A percentile compares a stretch with the other conserved stretches of the same genome.
phyloP scores from a whole-genome alignment of 2,113 vertebrate genomes.

The Trematocara marginatum region DNA sequence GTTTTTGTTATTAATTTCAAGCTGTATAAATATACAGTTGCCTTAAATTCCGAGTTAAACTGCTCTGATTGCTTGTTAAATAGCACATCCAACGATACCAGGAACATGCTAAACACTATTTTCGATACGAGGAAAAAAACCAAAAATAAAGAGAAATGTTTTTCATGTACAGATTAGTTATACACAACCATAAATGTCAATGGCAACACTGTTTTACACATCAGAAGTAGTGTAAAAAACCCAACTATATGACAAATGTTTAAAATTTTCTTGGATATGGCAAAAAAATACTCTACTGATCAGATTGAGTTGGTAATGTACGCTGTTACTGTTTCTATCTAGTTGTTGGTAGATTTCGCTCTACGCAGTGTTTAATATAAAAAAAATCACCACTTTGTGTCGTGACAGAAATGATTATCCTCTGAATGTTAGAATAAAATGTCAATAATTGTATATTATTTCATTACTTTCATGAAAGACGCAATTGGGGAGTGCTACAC shows the following conservation, averaged over 20 bases:
- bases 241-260: background rate
- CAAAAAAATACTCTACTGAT: background rate
- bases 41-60: background rate
- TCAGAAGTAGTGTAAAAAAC: background rate
- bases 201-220: background rate
- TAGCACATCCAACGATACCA: fast-evolving
- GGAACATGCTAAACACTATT: background rate
- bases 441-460: background rate
- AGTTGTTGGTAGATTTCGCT: background rate
- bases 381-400: background rate
- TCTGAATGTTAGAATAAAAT: background rate
- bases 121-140: background rate
- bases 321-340: background rate
- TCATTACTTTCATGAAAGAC: background rate
- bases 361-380: background rate
- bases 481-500: background rate
- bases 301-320: background rate
- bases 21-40: background rate
- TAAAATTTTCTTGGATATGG: background rate
- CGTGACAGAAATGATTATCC: background rate
- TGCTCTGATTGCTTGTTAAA: background rate
- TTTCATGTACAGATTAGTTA: background rate
- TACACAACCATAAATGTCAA: background rate
- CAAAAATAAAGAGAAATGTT: background rate
- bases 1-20: background rate